phyloP scores from a whole-genome alignment of 2,888 invertebrate species.

The Nectonema munidae region DNA sequence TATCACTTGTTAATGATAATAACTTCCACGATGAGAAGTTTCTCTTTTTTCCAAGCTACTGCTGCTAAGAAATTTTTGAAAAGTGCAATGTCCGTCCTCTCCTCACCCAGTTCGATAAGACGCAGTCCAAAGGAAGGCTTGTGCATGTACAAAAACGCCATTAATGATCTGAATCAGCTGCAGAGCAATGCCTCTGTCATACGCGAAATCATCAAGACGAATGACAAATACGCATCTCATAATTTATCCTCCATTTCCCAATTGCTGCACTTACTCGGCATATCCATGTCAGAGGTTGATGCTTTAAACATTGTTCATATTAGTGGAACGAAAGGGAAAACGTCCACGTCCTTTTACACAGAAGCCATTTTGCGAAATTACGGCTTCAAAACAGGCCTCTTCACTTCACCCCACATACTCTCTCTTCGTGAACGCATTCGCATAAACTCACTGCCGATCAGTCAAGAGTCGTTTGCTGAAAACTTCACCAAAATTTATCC shows the following conservation, averaged over 20 bases:
- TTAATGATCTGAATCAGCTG: slow-evolving; percentile 12
- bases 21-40: no score
- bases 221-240: not conserved
- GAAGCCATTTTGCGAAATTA: slow-evolving; percentile 53
- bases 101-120: no score
- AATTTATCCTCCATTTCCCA: slow-evolving; percentile 9
- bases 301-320: slow-evolving; percentile 57
- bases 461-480: slow-evolving; percentile 36
- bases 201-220: not conserved
- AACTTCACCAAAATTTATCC: slow-evolving; percentile 44
- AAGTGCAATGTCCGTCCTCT: no score
- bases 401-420: slow-evolving; percentile 61
- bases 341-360: slow-evolving; percentile 59
- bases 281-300: slow-evolving; percentile 31
- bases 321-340: slow-evolving; percentile 84
- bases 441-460: slow-evolving; percentile 45
- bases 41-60: no score
- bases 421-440: slow-evolving; percentile 61
- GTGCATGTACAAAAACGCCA: no score
- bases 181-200: slow-evolving; percentile 14
- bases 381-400: slow-evolving; percentile 63
- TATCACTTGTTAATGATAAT: no score
- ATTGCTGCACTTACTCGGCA: not conserved
- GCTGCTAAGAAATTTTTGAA: no score
- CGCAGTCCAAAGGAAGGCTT: no score